phyloP scores from a whole-genome alignment of 2,113 vertebrate species.

The Rana temporaria region DNA sequence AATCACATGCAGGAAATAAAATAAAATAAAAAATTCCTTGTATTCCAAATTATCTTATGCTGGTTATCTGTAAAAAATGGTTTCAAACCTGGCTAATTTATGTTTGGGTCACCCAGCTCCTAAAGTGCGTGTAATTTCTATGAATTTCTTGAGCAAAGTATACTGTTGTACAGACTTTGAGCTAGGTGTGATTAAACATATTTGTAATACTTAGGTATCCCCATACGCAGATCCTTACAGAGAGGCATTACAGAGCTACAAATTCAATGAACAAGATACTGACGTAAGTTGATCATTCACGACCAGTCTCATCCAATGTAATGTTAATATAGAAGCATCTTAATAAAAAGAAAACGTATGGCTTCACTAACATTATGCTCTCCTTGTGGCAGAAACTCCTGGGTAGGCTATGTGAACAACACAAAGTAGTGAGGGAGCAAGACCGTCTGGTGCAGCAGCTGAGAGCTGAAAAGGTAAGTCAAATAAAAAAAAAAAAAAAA shows the following conservation, averaged over 20 bases:
- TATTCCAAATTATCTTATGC: no score
- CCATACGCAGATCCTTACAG: slow-evolving; percentile 87
- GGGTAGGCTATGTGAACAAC: slow-evolving; percentile 91
- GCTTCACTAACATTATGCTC: neutral
- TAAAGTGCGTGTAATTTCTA: neutral
- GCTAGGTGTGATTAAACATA: neutral
- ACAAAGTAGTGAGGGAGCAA: slow-evolving; percentile 87
- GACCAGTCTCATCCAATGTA: no score
- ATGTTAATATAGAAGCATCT: no score
- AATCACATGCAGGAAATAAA: no score
- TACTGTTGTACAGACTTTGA: no score
- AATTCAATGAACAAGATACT: slow-evolving; percentile 92
- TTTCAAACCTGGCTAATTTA: neutral
- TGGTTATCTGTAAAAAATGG: no score
- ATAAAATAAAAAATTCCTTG: no score
- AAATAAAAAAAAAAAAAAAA: neutral
- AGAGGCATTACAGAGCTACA: slow-evolving; percentile 85
- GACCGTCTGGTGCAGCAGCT: slow-evolving; percentile 89
- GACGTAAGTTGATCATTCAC: slow-evolving; percentile 79
- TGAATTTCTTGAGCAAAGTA: neutral
- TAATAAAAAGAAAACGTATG: no score
- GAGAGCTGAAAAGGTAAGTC: slow-evolving; percentile 88
- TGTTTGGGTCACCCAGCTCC: neutral
- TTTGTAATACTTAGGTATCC: slow-evolving; percentile 78
- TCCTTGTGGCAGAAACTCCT: slow-evolving; percentile 83